A percentile compares a stretch with the other conserved stretches of the same genome.
phyloP scores from a whole-genome alignment of 2,888 invertebrate species.

The Meganola albula region DNA sequence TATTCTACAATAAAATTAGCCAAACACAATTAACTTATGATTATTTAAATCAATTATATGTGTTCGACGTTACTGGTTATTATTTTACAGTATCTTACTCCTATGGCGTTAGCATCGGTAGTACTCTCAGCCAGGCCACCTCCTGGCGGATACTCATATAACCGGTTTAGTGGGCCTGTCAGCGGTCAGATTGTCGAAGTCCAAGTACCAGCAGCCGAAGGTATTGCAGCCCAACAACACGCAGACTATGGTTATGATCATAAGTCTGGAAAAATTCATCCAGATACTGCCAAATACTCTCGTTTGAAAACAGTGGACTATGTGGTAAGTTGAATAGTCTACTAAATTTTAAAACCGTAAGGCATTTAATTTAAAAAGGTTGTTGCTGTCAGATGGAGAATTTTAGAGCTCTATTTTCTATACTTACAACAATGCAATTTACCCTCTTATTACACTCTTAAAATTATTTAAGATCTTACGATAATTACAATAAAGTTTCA shows the following conservation, averaged over 20 bases:
- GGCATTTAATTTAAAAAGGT: too few relatives aligned
- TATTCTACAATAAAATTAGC: too few relatives aligned
- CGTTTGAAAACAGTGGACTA: constrained; percentile 81
- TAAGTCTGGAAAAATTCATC: constrained; percentile 61
- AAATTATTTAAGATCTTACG: too few relatives aligned
- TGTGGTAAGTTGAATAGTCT: constrained; percentile 73
- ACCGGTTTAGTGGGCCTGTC: constrained; percentile 85
- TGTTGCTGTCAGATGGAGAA: too few relatives aligned
- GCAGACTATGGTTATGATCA: constrained; percentile 73
- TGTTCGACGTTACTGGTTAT: too few relatives aligned
- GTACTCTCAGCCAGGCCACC: constrained; percentile 45
- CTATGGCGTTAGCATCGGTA: constrained; percentile 42
- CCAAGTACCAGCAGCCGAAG: constrained; percentile 67
- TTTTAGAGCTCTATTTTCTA: too few relatives aligned
- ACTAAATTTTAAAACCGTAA: too few relatives aligned
- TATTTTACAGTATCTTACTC: constrained; percentile 40
- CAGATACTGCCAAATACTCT: constrained; percentile 68
- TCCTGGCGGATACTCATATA: constrained; percentile 81
- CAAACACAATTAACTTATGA: too few relatives aligned
- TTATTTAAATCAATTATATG: too few relatives aligned
- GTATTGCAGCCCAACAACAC: constrained; percentile 63
- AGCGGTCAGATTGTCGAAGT: constrained; percentile 80
- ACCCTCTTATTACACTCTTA: too few relatives aligned
- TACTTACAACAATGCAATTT: too few relatives aligned
- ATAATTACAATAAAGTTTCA: too few relatives aligned